Conservation (phyloP, 1,140 invertebrate genomes). For the Philaenus spumarius region DNA sequence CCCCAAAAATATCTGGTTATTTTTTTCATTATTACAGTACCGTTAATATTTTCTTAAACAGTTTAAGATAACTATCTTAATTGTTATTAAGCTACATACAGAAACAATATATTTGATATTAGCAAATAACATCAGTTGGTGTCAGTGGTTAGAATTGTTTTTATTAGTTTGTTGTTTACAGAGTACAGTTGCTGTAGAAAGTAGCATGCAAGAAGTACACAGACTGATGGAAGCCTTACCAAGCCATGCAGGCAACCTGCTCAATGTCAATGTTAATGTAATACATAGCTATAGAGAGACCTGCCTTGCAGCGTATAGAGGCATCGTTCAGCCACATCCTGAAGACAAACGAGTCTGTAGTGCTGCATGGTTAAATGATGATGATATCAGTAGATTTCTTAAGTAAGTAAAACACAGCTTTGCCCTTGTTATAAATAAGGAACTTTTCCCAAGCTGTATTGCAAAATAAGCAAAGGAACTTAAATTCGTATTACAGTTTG, state of each 20-base stretch:
- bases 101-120: too few species aligned
- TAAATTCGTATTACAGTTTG: too few species aligned
- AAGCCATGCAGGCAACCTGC: constrained; percentile 59
- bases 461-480: too few species aligned
- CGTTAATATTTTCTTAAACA: too few species aligned
- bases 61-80: too few species aligned
- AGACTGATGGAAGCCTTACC: constrained; percentile 64
- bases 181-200: constrained; percentile 66
- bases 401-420: constrained; percentile 57
- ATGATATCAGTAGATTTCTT: constrained; percentile 86
- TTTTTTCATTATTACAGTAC: too few species aligned
- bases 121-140: too few species aligned
- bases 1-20: too few species aligned
- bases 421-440: too few species aligned
- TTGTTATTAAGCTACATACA: too few species aligned
- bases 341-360: constrained; percentile 77
- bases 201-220: constrained; percentile 59
- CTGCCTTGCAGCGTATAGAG: constrained; percentile 64
- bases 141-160: too few species aligned
- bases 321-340: constrained; percentile 71
- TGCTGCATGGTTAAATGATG: constrained; percentile 88
- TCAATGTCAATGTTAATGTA: constrained; percentile 59
- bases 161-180: constrained; percentile 37
- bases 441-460: too few species aligned
- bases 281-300: constrained; percentile 68